Evolutionary conservation across 2,797 vertebrate genomes (phyloP), one percentile per base, ranked within the genome.

Genomic region (Kryptopterus vitreolus): DNA sequence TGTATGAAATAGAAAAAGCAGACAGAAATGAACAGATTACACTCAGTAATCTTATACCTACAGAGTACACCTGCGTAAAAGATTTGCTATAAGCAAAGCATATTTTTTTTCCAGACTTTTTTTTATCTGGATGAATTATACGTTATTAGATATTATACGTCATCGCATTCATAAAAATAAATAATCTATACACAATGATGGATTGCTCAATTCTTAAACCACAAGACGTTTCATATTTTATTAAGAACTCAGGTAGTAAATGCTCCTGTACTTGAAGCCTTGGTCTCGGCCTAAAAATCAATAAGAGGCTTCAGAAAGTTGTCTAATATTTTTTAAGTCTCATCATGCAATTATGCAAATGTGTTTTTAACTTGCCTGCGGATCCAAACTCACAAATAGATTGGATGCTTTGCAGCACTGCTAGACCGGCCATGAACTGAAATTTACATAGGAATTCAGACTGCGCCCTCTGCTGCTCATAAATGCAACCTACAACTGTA

Each of bases 401-500:
- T 57, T 73, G 53, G 59, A 65, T 55, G 78, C 43, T 33, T 65
- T 73, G 78, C 58, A 79, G 15, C 46, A 22, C 31, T 72, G 43
- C 61, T 58, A 16, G 70, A 8, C 48, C 24, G 31, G 61, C 22
- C 59, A 55, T 33, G 4, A 38, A 24, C 52, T 58, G 52, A 50
- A 68, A 69, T 76, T 58, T 29, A 20, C n/a, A 69, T 38, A 68
- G 12, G 65, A 69, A 76, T n/a, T 53, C 46, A 29, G 92, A 83
- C 61, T 78, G 87, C 87, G 84, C 91, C 91, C 90, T 77, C 92
- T 92, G 83, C 83, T 87, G 91, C 20, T 74, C 13, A 75, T 71
- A 71, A 57, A 26, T 50, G 55, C 63, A 70, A 85, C 62, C 85
- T 85, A 70, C 85, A 88, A 80, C n/a, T n/a, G 26, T 53, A 31